Percentiles rank a stretch among this genome's conserved stretches.
These are phyloP conservation scores for Eudasyphora cyanicolor DNA, from an alignment of 2,888 invertebrate species.

Conservation along the genomic window DNA sequence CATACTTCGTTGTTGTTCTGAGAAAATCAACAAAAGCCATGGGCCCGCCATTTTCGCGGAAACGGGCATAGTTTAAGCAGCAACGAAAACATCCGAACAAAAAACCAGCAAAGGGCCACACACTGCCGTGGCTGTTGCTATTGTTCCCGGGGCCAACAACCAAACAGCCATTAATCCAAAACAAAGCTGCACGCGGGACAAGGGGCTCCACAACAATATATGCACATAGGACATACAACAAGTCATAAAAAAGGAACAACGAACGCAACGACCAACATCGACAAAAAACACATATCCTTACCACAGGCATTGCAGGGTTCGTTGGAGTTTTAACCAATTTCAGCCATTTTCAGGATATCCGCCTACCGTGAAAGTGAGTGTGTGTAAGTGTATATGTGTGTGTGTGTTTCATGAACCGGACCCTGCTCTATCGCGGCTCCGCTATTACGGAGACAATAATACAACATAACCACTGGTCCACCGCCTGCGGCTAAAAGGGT, in stretches of 20 bases:
- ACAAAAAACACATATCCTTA: slow-evolving; percentile 9
- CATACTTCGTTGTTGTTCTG: no score
- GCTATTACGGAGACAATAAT: slow-evolving; percentile 16
- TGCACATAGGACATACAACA: neutral
- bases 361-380: neutral
- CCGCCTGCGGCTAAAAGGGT: neutral
- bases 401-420: slow-evolving; percentile 11
- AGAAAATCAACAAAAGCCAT: neutral
- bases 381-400: neutral
- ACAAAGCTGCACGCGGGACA: neutral
- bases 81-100: neutral
- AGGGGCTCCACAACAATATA: neutral
- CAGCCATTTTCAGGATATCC: neutral
- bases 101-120: neutral
- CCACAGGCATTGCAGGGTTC: slow-evolving; percentile 60
- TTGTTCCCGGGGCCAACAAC: neutral
- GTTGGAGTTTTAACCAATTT: slow-evolving; percentile 51
- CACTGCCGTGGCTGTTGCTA: neutral
- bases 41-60: slow-evolving; percentile 11
- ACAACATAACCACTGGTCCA: neutral
- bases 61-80: neutral
- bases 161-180: neutral
- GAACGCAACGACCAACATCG: neutral
- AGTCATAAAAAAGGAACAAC: neutral
- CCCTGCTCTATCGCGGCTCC: slow-evolving; percentile 6